A percentile compares a stretch with the other conserved stretches of the same genome.
These are phyloP conservation scores for Nesogale talazaci DNA, from an alignment of 2,113 vertebrate species.

Conservation along the genomic window DNA sequence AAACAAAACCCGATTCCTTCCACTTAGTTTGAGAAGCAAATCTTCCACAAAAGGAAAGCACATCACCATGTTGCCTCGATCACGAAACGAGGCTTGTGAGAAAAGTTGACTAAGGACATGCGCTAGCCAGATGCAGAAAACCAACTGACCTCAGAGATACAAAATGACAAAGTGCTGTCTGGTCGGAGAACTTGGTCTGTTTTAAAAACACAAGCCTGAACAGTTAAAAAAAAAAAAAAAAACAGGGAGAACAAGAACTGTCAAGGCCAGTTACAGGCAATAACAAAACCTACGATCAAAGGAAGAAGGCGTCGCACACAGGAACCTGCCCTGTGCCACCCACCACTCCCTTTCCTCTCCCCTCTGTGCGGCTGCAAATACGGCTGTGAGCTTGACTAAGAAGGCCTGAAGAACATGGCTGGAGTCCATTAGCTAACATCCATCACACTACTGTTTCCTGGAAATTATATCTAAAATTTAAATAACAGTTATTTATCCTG, in stretches of 20 bases:
- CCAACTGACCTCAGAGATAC: not conserved
- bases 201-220: slow-evolving; percentile 33
- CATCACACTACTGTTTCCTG: not conserved
- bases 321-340: slow-evolving; percentile 57
- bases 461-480: slow-evolving; percentile 25
- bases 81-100: not conserved
- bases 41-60: slow-evolving; percentile 6
- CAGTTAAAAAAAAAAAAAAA: not conserved
- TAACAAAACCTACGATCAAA: slow-evolving; percentile 25
- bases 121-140: not conserved
- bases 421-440: not conserved
- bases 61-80: not conserved
- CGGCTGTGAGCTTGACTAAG: not conserved
- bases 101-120: not conserved
- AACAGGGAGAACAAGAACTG: not conserved
- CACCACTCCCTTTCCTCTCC: slow-evolving; percentile 70
- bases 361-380: not conserved
- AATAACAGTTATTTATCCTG: not conserved
- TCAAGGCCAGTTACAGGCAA: slow-evolving; percentile 42
- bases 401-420: not conserved
- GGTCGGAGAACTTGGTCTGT: not conserved
- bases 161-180: slow-evolving; percentile 24
- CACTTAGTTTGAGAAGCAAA: not conserved
- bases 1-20: not conserved
- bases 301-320: slow-evolving; percentile 67